Percentiles rank a stretch among this genome's conserved stretches.
Evolutionary conservation across 2,888 invertebrate species (phyloP).

Genomic region (Tinea trinotella): DNA sequence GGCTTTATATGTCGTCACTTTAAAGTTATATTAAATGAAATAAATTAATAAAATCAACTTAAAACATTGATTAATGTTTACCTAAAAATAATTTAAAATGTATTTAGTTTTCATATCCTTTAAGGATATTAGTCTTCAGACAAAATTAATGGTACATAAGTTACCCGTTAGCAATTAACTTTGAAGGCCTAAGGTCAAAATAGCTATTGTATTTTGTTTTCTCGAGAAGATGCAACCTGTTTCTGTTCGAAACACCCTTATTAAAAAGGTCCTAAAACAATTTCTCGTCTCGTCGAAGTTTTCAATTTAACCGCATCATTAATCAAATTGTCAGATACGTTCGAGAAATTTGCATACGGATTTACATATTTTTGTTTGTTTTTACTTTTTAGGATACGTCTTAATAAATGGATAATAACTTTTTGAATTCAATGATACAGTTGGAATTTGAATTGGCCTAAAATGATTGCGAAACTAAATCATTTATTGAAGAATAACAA

Average conservation of each 20-base stretch:
- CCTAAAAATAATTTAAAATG: not conserved
- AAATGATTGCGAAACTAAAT: not conserved
- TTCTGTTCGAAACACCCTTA: not conserved
- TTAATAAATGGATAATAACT: not conserved
- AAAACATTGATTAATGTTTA: constrained; percentile 3
- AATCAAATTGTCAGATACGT: constrained; percentile 12
- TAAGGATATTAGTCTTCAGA: constrained; percentile 6
- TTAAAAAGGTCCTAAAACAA: constrained; percentile 11
- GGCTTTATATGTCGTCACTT: too few relatives aligned
- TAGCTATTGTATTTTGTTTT: constrained; percentile 30
- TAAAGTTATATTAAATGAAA: too few relatives aligned
- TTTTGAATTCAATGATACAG: not conserved
- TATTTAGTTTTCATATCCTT: not conserved
- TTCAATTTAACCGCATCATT: constrained; percentile 13
- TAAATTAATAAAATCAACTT: too few relatives aligned
- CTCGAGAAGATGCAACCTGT: constrained; percentile 22
- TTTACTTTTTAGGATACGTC: not conserved
- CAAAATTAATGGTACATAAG: constrained; percentile 32
- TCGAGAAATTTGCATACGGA: not conserved
- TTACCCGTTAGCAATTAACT: constrained; percentile 31
- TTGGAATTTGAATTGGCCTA: not conserved
- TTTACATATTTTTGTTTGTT: not conserved
- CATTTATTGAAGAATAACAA: not conserved
- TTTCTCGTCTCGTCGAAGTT: constrained; percentile 15
- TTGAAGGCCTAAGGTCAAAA: constrained; percentile 35